Evolutionary conservation across 2,113 vertebrate genomes (phyloP).

Genomic region (Daboia siamensis): DNA sequence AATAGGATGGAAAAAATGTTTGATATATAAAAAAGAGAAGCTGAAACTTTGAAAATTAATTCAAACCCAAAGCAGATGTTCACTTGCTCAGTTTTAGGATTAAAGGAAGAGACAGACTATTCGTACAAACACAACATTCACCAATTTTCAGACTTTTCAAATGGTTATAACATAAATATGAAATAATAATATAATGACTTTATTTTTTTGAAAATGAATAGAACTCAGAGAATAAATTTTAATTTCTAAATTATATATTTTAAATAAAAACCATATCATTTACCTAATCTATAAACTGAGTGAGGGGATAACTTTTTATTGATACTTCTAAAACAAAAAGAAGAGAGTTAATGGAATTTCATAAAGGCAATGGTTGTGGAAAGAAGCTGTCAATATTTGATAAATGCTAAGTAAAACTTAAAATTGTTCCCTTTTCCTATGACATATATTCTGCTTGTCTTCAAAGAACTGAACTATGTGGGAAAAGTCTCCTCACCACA

Average conservation of each 20-base stretch:
- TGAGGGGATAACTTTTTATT: neutral
- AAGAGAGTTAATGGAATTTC: neutral
- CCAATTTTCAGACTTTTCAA: neutral
- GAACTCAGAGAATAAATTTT: neutral
- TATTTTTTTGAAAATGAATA: neutral
- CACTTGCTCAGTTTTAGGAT: neutral
- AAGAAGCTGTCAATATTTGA: neutral
- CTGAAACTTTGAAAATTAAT: neutral
- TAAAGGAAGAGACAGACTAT: neutral
- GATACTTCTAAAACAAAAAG: neutral
- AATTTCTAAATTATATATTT: neutral
- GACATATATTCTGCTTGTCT: neutral
- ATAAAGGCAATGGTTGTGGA: neutral
- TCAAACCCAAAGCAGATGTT: neutral
- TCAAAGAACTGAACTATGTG: neutral
- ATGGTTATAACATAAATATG: neutral
- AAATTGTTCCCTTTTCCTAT: neutral
- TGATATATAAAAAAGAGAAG: neutral
- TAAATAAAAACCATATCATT: neutral
- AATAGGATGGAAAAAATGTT: neutral
- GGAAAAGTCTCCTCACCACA: neutral
- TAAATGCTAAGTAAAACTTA: neutral
- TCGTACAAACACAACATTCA: neutral
- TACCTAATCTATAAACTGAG: neutral
- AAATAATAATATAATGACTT: neutral